Base-by-base conservation (phyloP, 2,113 vertebrate genomes). In the Corydoras sp. region DNA sequence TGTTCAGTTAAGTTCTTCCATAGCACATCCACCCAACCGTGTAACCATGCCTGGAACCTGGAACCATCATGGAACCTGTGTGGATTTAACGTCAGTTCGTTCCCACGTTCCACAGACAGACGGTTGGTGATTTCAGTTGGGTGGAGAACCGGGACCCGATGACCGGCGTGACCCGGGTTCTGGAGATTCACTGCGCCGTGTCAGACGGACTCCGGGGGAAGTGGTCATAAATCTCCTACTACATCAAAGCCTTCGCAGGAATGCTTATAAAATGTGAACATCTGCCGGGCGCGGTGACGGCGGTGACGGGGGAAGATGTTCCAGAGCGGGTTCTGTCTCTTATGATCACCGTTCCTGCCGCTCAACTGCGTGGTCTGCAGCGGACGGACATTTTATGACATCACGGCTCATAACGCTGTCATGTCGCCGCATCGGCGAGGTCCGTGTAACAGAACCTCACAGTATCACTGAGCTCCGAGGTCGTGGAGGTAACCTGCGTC, bases 251-350 rank as follows among this genome's bases (percentile, higher is more conserved):
- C 54, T 73, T 73, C 67, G 61, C 61, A 67, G 24, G 43, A 59
- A 51, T 35, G 67, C 31, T 35, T 73, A 67, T 73, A 67, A 67
- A 73, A 66, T 67, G 30, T 32, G 61, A 73, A 67, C 72, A 73
- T 73, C 64, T 73, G 72, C 67, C 30, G 14, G 64, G 64, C 54
- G 72, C 51, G 72, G 56, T 73, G 60, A 55, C 49, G 50, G 71
- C 60, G 72, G 72, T 58, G 64, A 73, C 59, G 58, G 62, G 30
- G 9, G 12, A 49, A 65, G n/a, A 61, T 10, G 35, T 24, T 24
- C 18, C 54, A 48, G 53, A 31, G 58, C 10, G 4, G 63, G 66
- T 73, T 56, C 53, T 59, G 3, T 9, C 62, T 53, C n/a, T 56
- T 53, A 51, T 43, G 35, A 43, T 43, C 2, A 43, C 35, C 35